Base-by-base conservation (phyloP, 2,113 vertebrate genomes). In the Equus quagga region DNA sequence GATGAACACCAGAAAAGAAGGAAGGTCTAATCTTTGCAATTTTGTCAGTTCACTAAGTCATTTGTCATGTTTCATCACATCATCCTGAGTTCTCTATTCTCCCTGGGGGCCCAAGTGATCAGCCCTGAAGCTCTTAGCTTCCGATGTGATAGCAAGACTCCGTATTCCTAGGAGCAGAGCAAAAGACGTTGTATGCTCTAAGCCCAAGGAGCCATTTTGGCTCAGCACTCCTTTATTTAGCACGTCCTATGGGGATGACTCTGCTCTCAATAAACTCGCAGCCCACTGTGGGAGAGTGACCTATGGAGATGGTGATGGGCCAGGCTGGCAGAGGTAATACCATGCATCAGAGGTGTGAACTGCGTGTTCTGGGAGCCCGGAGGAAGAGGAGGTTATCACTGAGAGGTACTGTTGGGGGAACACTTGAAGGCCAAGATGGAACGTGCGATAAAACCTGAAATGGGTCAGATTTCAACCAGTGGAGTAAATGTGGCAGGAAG, bases 51-150 rank as follows among this genome's bases (percentile, higher is more conserved):
- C 31, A 14, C 94, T 41, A 12, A 96, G 97, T 97, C 94, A 97
- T 97, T 97, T 98, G 97, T 98, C 98, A 96, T 82, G 89, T 97
- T 92, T 93, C 96, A 97, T 98, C 84, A 58, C 89, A 94, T 97
- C 98, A 96, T 72, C 81, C 79, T 85, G 87, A 97, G 69, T 84
- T 54, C 93, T 95, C 91, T 93, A 13, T 23, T 31, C 91, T 31
- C 6, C 28, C 1, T 44, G 18, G 94, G 87, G 97, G 83, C 51
- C 56, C 3, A 26, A 70, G 44, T 14, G 62, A 65, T 92, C 73
- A 92, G 82, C 79, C 28, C 79, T 82, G 83, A 91, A 93, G 92
- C 72, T 95, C 82, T 96, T 86, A 93, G 82, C 89, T 89, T 91
- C 79, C 0, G 4, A 62, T 49, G 65, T 91, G 89, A 86, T 69